Evolutionary conservation across 2,888 invertebrate species (phyloP), one percentile per base, ranked within the genome.

Genomic region (Leucophora obtusa): DNA sequence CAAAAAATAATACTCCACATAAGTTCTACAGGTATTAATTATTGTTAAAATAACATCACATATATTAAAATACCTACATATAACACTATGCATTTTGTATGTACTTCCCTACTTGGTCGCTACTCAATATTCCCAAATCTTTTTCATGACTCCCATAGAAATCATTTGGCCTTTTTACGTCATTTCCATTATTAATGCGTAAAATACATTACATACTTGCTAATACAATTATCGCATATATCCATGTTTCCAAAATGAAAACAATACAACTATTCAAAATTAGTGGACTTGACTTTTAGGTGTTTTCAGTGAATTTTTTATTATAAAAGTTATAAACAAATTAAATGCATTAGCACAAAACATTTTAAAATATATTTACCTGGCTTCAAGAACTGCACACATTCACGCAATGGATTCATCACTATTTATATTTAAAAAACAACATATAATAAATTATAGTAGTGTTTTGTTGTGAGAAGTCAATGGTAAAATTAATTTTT

Each of bases 351-450:
- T 28, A 28, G 28, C 6, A 28, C 28, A 6, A 28, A 28, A 28
- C 28, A 28, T 6, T 28, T 28, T 3, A 28, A 3, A 28, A 28
- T 21, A 33, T 51, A 51, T 38, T 69, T 70, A 73, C 77, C 81
- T 81, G 77, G 62, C 60, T 75, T 69, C 17, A 74, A 68, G 21
- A 72, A 81, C 68, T 81, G 63, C 9, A 54, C 63, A 53, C 56
- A 50, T 21, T 73, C 80, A 21, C 54, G 47, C 38, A 56, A 56
- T 65, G 69, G 69, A 81, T 63, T 77, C 81, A 81, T 81, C 28
- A 76, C 80, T 73, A 62, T 50, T 76, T 17, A 8, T 75, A 71
- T 58, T 38, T 35, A 8, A 9, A 47, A n/a, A 59, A 60, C 7
- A 71, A 24, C 60, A 66, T 72, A 54, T 35, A 56, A 54, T n/a